These are phyloP conservation scores for Conus betulinus DNA, from an alignment of 1,140 invertebrate species.

Conservation along the genomic window DNA sequence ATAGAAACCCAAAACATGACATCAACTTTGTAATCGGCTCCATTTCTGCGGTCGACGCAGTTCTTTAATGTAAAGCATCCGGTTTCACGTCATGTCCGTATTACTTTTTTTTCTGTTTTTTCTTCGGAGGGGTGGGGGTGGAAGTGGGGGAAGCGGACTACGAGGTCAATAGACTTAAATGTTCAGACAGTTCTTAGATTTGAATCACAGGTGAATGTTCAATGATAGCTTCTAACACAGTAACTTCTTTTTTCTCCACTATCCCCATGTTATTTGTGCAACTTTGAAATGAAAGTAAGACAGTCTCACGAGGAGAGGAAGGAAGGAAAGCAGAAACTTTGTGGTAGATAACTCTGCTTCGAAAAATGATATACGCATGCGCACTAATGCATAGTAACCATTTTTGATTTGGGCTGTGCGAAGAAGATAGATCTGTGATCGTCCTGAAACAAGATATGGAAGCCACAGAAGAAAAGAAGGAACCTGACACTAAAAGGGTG, in stretches of 20 bases:
- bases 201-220: no score
- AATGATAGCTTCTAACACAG: no score
- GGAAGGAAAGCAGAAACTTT: no score
- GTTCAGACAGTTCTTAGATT: no score
- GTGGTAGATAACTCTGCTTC: neutral
- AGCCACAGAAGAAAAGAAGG: conserved; percentile 47
- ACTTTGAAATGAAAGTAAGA: no score
- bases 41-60: neutral
- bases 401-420: conserved; percentile 29
- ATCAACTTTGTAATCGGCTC: neutral
- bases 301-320: no score
- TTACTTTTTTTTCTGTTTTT: neutral
- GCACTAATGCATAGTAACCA: conserved; percentile 42
- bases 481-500: conserved; percentile 48
- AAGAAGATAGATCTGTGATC: neutral
- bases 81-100: neutral
- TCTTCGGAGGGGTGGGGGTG: neutral
- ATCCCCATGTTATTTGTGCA: no score
- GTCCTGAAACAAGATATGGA: conserved; percentile 30
- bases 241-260: no score
- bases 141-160: no score
- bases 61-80: no score
- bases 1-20: neutral
- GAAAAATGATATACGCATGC: conserved; percentile 31
- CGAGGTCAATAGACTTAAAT: no score